These are phyloP conservation scores for Cryptophagus acutangulus DNA, from an alignment of 2,888 invertebrate species.

Conservation along the genomic window DNA sequence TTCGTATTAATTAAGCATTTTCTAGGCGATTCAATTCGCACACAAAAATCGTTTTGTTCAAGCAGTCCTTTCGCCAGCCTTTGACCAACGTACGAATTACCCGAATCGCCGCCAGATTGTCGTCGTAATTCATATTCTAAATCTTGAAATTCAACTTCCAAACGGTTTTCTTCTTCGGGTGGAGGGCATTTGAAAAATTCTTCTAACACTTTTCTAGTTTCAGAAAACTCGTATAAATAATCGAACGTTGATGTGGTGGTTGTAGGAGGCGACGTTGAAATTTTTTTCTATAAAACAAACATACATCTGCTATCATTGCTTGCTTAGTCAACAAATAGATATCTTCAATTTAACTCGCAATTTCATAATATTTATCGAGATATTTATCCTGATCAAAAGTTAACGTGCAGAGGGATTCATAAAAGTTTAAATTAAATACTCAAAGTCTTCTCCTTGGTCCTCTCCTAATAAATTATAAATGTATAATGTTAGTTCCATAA, in stretches of 20 bases:
- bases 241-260: slow-evolving; percentile 66
- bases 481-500: no score
- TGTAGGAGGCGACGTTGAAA: slow-evolving; percentile 21
- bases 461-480: no score
- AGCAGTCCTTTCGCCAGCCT: slow-evolving; percentile 60
- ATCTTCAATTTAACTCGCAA: background rate
- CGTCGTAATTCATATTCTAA: slow-evolving; percentile 74
- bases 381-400: no score
- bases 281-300: slow-evolving; percentile 1
- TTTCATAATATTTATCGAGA: no score
- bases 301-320: no score
- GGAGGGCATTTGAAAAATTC: slow-evolving; percentile 86
- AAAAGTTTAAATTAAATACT: no score
- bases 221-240: slow-evolving; percentile 87
- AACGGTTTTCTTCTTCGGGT: slow-evolving; percentile 56
- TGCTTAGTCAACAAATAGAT: no score
- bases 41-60: slow-evolving; percentile 44
- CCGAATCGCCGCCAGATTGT: slow-evolving; percentile 54
- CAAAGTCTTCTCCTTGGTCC: no score
- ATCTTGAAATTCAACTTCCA: slow-evolving; percentile 58
- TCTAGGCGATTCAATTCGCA: slow-evolving; percentile 55
- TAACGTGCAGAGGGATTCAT: no score
- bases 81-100: slow-evolving; percentile 74
- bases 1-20: slow-evolving; percentile 55
- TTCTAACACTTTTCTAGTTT: slow-evolving; percentile 85